These are phyloP conservation scores for Urosaurus nigricauda DNA, from an alignment of 2,797 vertebrate species.

Conservation along the genomic window DNA sequence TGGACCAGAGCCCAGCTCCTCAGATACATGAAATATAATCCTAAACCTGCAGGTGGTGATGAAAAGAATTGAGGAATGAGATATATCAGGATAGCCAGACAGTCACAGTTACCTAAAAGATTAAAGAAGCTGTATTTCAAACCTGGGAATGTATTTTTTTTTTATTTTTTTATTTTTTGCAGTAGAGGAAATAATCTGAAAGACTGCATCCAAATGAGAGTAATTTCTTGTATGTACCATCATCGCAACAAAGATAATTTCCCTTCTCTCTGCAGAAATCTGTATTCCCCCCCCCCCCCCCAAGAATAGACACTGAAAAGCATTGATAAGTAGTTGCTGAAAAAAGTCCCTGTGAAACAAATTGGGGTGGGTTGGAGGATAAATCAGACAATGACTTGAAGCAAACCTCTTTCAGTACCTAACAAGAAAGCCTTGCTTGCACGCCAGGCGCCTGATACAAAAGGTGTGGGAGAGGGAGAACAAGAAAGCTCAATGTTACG, in stretches of 20 bases:
- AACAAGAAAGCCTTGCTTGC: background rate
- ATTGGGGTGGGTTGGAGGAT: fast-evolving
- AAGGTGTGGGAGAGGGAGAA: conserved; percentile 32
- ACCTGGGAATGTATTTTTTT: too few relatives aligned
- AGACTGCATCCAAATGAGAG: background rate
- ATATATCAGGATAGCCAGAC: background rate
- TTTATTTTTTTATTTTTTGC: too few relatives aligned
- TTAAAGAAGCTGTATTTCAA: background rate
- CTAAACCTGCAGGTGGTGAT: background rate
- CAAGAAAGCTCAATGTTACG: conserved; percentile 32
- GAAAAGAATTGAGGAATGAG: background rate
- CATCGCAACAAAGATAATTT: background rate
- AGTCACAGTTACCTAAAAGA: background rate
- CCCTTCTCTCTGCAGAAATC: conserved; percentile 1
- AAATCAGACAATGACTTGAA: background rate
- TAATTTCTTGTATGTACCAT: background rate
- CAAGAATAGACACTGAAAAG: background rate
- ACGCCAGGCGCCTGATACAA: background rate
- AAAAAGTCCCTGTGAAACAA: background rate
- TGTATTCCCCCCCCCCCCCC: background rate
- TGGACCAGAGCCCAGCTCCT: background rate
- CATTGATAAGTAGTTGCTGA: conserved; percentile 20
- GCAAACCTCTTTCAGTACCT: conserved; percentile 17
- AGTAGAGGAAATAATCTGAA: background rate
- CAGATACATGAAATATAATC: background rate